A percentile compares a stretch with the other conserved stretches of the same genome.
phyloP scores from a whole-genome alignment of 2,888 invertebrate species.

The Dromius quadrimaculatus region DNA sequence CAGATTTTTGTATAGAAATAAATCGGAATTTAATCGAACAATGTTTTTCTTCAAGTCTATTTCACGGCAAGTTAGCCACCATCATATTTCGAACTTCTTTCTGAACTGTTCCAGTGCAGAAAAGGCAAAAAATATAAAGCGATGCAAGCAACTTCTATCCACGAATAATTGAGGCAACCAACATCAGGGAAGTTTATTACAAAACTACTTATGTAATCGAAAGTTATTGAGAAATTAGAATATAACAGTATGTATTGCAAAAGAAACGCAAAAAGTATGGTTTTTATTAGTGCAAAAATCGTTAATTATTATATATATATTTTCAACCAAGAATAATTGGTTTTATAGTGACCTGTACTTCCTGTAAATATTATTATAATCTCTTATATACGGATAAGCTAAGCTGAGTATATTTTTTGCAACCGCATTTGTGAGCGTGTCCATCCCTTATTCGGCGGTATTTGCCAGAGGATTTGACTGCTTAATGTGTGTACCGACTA shows the following conservation, averaged over 20 bases:
- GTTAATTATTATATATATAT: too few relatives aligned
- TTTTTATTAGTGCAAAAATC: too few relatives aligned
- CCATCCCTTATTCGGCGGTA: background rate
- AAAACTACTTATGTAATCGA: too few relatives aligned
- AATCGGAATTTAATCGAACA: conserved; percentile 33
- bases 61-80: conserved; percentile 34
- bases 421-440: background rate
- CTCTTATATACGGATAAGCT: conserved; percentile 10
- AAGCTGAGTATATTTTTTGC: background rate
- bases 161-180: too few relatives aligned
- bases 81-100: conserved; percentile 30
- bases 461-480: conserved; percentile 21
- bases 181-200: too few relatives aligned
- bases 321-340: too few relatives aligned
- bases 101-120: conserved; percentile 11
- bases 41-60: conserved; percentile 31
- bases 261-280: too few relatives aligned
- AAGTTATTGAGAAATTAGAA: too few relatives aligned
- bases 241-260: too few relatives aligned
- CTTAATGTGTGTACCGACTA: conserved; percentile 34
- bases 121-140: too few relatives aligned
- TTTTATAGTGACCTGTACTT: background rate
- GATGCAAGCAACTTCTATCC: too few relatives aligned
- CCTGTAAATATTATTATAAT: conserved; percentile 35
- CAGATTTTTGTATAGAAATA: conserved; percentile 24